Base-by-base conservation (phyloP, 2,113 vertebrate species). In the Eubucco bourcierii region DNA sequence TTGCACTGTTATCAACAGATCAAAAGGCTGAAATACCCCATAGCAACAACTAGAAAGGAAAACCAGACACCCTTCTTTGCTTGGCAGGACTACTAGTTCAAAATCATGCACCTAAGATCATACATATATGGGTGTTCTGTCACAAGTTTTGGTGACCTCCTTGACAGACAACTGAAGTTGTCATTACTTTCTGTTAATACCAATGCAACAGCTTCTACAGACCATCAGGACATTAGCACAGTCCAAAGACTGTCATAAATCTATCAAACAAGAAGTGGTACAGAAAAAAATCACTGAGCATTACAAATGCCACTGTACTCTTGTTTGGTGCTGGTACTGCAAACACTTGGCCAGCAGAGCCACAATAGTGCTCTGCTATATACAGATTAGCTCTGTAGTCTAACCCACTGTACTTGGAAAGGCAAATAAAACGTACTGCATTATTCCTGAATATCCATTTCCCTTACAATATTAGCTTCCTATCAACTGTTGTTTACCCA, bases 281-380 rank as follows among this genome's bases (percentile, higher is more conserved):
- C 59, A 67, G 46, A 75, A 93, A 75, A 93, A 39, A 84, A 75
- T 34, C 39, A 59, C 55, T 0, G 17, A 70, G 50, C 20, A 7
- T 61, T 61, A 61, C 50, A 68, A 81, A 71, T 8, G 4, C 15
- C 37, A 60, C 47, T 12, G n/a, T 4, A n/a, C 61, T 73, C 39
- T 39, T 2, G 0, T 50, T 90, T 52, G 46, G 29, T 53, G 28
- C 12, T 16, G 17, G 6, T 41, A 21, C 70, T 33, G 39, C 37
- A 75, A 27, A 47, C 25, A 47, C 31, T 15, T 11, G 4, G 50
- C 34, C 25, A 37, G 4, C 9, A 59, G 34, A 81, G 33, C 66
- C 56, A 59, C 63, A 37, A 5, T 0, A 47, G 31, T 3, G 2
- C 58, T 53, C n/a, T 4, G 33, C 65, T 12, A 15, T 8, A 60